phyloP scores from a whole-genome alignment of 2,888 invertebrate species.

The Nebria brevicollis region DNA sequence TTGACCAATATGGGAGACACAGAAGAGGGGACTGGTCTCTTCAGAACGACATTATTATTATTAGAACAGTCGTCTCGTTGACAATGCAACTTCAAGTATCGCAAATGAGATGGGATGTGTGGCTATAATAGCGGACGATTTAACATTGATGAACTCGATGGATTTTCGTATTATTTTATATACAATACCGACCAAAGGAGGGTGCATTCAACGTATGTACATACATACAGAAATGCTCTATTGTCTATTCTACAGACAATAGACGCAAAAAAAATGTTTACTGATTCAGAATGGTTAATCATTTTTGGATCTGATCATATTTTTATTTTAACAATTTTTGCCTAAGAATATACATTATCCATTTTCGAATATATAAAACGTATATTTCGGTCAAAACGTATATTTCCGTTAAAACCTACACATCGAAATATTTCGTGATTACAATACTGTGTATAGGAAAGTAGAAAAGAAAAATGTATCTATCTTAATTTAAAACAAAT shows the following conservation, averaged over 20 bases:
- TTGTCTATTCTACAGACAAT: background rate
- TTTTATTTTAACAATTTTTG: no score
- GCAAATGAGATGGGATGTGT: constrained; percentile 23
- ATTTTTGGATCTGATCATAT: no score
- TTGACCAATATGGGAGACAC: background rate
- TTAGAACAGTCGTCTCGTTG: background rate
- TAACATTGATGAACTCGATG: constrained; percentile 28
- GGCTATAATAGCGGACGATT: constrained; percentile 17
- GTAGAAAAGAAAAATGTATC: no score
- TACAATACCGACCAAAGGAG: background rate
- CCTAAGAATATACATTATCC: no score
- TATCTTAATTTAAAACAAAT: no score
- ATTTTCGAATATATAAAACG: no score
- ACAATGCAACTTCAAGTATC: constrained; percentile 3
- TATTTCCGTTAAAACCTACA: no score
- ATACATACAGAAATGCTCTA: background rate
- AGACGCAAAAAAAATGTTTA: background rate
- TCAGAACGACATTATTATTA: background rate
- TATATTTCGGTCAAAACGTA: no score
- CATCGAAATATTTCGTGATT: no score
- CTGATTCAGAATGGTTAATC: no score
- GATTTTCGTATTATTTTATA: constrained; percentile 29
- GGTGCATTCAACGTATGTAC: background rate
- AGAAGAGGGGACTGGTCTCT: background rate
- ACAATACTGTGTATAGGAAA: no score